Conservation (phyloP, 2,888 invertebrate genomes). For the Syrphus vitripennis region DNA sequence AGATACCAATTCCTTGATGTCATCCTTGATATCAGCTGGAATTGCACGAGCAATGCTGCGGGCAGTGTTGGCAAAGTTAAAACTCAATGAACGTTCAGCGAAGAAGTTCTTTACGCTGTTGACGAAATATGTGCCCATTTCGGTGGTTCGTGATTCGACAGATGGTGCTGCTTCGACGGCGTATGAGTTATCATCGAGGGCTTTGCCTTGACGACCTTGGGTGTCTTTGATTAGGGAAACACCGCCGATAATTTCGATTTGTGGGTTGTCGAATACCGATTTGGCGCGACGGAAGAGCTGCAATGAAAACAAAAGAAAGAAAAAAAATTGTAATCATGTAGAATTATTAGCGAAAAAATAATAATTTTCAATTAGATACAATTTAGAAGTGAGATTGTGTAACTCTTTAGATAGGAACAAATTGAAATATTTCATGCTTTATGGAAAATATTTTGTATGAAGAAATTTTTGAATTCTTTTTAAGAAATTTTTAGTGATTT, state of each 20-base stretch:
- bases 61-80: slow-evolving; percentile 81
- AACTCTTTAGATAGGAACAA: too few relatives aligned
- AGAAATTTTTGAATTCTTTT: too few relatives aligned
- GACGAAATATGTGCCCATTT: slow-evolving; percentile 83
- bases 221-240: slow-evolving; percentile 81
- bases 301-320: slow-evolving; percentile 70
- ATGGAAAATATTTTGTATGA: too few relatives aligned
- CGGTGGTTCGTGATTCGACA: slow-evolving; percentile 83
- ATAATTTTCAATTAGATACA: too few relatives aligned
- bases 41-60: slow-evolving; percentile 82
- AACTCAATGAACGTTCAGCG: slow-evolving; percentile 82
- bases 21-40: slow-evolving; percentile 83
- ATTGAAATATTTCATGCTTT: too few relatives aligned
- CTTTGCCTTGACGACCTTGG: slow-evolving; percentile 81
- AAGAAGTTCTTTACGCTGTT: slow-evolving; percentile 83
- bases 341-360: too few relatives aligned
- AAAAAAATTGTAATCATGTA: background rate
- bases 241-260: slow-evolving; percentile 83
- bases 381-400: background rate
- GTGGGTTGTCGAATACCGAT: slow-evolving; percentile 84
- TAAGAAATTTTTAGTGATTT: too few relatives aligned
- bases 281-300: slow-evolving; percentile 84
- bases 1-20: slow-evolving; percentile 82
- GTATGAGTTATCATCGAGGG: slow-evolving; percentile 81
- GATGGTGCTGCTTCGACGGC: slow-evolving; percentile 82